phyloP scores from a whole-genome alignment of 2,797 vertebrate genomes.

The Hemitrygon akajei region DNA sequence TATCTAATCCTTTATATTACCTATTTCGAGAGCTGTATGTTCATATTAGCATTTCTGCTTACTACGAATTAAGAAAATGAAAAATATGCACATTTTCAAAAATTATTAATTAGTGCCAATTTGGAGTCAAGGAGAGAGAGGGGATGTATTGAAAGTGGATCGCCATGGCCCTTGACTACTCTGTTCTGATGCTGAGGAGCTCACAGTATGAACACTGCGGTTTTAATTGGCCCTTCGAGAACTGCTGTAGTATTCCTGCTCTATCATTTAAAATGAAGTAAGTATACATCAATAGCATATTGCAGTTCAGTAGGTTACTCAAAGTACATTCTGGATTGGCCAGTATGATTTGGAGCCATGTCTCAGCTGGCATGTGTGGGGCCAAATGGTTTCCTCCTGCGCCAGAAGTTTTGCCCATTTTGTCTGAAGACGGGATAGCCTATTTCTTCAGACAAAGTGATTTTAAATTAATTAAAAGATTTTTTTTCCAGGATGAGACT shows the following conservation, averaged over 20 bases:
- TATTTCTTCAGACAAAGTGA: neutral
- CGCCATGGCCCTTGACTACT: slow-evolving; percentile 6
- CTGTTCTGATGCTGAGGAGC: slow-evolving; percentile 10
- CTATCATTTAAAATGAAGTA: slow-evolving; percentile 23
- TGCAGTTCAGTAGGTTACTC: slow-evolving; percentile 23
- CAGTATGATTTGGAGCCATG: neutral
- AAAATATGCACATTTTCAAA: slow-evolving; percentile 19
- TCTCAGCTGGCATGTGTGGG: neutral
- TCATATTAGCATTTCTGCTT: slow-evolving; percentile 32
- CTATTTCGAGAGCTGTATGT: neutral
- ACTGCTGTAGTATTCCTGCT: neutral
- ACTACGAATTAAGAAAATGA: slow-evolving; percentile 9
- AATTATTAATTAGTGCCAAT: slow-evolving; percentile 37
- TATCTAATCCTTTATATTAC: neutral
- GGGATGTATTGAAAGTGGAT: neutral
- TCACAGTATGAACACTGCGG: slow-evolving; percentile 12
- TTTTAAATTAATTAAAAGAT: neutral
- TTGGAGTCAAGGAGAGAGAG: slow-evolving; percentile 19
- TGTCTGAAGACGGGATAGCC: no score
- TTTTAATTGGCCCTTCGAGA: slow-evolving; percentile 36
- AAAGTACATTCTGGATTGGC: neutral
- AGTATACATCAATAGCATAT: slow-evolving; percentile 13
- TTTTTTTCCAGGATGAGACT: neutral
- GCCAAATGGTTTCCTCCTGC: neutral
- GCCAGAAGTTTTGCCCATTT: neutral